Conservation (phyloP, 1,140 invertebrate species). For the Dinoponera quadriceps region DNA sequence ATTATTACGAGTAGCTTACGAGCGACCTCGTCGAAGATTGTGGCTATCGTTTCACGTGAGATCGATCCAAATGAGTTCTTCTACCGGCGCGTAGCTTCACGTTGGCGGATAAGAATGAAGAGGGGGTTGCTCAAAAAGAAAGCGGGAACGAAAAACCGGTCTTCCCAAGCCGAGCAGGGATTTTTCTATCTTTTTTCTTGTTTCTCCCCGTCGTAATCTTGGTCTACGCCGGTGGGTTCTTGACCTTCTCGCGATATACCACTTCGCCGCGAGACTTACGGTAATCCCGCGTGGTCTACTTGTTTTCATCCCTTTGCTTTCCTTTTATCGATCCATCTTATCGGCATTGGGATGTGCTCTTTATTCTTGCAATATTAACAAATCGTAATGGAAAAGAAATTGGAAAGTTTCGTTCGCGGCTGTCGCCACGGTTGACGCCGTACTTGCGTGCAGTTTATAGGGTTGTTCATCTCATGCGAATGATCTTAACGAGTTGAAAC, state of each 20-base stretch:
- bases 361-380: background rate
- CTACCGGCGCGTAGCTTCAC: constrained; percentile 26
- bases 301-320: background rate
- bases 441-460: constrained; percentile 62
- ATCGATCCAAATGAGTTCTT: constrained; percentile 57
- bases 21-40: constrained; percentile 53
- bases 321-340: background rate
- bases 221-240: constrained; percentile 37
- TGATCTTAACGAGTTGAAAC: constrained; percentile 84
- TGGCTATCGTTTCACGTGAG: constrained; percentile 44
- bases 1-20: constrained; percentile 24
- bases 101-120: constrained; percentile 48
- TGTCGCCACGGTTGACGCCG: constrained; percentile 56
- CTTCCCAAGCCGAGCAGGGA: constrained; percentile 54
- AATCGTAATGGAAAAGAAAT: constrained; percentile 27
- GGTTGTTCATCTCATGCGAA: constrained; percentile 82
- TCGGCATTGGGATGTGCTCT: too few relatives aligned
- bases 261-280: constrained; percentile 9
- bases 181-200: constrained; percentile 56
- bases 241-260: constrained; percentile 44
- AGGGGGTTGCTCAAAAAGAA: constrained; percentile 57
- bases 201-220: constrained; percentile 20
- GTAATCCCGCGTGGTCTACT: background rate
- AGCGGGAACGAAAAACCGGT: constrained; percentile 69
- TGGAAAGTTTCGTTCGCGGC: constrained; percentile 43